Conservation (phyloP, 2,888 invertebrate species). For the Drosophila buzzatii region DNA sequence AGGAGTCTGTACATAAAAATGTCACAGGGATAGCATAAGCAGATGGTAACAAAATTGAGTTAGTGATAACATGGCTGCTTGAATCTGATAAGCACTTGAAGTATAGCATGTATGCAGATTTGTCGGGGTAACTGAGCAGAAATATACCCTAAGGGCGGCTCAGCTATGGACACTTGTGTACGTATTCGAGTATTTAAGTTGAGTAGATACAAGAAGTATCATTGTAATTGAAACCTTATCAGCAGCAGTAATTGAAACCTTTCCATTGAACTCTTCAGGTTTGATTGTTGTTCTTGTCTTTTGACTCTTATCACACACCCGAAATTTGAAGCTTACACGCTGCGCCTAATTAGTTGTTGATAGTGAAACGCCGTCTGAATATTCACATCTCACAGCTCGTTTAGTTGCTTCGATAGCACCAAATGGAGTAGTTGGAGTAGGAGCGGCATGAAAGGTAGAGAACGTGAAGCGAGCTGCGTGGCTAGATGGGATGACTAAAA, state of each 20-base stretch:
- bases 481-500: constrained; percentile 24
- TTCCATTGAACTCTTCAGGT: background rate
- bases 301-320: constrained; percentile 25
- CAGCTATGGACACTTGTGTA: background rate
- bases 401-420: constrained; percentile 17
- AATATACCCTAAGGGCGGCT: background rate
- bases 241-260: background rate
- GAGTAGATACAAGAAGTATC: background rate
- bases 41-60: constrained; percentile 38
- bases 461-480: background rate
- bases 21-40: constrained; percentile 20
- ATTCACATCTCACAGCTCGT: background rate
- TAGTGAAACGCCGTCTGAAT: background rate
- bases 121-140: constrained; percentile 4
- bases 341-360: constrained; percentile 22
- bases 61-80: constrained; percentile 36
- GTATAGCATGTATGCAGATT: constrained; percentile 18
- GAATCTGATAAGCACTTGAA: constrained; percentile 40
- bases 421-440: constrained; percentile 23
- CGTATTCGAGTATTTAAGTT: background rate
- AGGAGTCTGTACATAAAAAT: constrained; percentile 12
- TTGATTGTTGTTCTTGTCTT: constrained; percentile 8
- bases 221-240: constrained; percentile 21
- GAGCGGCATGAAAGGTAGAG: constrained; percentile 29
- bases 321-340: constrained; percentile 11